Base-by-base conservation (phyloP, 2,888 invertebrate species). In the Argyresthia goedartella region DNA sequence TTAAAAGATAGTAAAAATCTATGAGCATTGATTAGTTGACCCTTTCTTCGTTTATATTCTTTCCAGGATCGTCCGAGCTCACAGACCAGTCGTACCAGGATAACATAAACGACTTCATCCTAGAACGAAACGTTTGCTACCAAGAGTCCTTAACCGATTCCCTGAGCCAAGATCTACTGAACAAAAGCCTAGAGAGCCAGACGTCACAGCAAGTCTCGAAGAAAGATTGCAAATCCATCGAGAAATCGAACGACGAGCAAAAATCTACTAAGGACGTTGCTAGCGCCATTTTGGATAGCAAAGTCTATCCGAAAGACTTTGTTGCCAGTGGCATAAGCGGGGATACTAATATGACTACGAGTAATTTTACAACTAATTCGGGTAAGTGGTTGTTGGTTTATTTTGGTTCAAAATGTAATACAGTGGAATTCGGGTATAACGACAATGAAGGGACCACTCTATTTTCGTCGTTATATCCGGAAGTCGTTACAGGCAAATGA, bases 121-220 rank as follows among this genome's bases (percentile, higher is more conserved):
- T 87, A 0, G 87, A 87, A 65, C 59, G 87, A 2, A 87, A 87
- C 54, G 77, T 87, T 0, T 87, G 87, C 58, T 87, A 81, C 57
- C 87, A 87, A 61, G 87, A 87, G 49, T 87, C 87, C 0, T 60
- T 87, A 16, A 80, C 85, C 0, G 87, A 87, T 49, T 87, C 87
- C 0, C 57, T 80, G 0, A 77, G 80, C 39, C 87, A 87, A 54
- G 87, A 87, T 36, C 59, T 85, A 0, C 60, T 84, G 0, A 81
- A 78, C 56, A 60, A 73, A 42, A 85, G 85, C 53, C 63, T 72
- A 0, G 87, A 87, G 51, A 84, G 80, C 52, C 85, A 63, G 0
- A 52, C 54, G n/a, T 61, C 61, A 0, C 71, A 70, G 8, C 67
- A 64, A 13, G 57, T 67, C 35, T 75, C 69, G 0, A 81, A 76